Evolutionary conservation across 37 sponge, comb jelly and placozoan genomes (phyloP), one percentile per base, ranked within the genome.

Genomic region (Dysidea cf. avara): DNA sequence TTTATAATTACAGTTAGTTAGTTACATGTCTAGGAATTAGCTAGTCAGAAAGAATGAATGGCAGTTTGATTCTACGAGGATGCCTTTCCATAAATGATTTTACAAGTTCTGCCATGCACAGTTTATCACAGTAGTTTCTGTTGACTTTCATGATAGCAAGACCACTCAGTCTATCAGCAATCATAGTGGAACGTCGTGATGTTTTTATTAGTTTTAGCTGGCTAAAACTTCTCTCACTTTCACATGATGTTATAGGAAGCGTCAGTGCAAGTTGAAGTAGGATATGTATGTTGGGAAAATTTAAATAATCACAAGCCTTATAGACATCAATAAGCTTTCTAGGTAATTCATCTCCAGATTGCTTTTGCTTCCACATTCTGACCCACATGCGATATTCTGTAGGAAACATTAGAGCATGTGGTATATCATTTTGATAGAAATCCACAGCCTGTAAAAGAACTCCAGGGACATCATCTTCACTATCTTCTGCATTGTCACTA

Each of bases 311-410:
- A 68, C 69, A 68, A 47, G 51, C 69, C 46, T 51, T 68, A 29
- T 49, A 51, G 46, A 50, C 69, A 50, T 68, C 74, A 24, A 59
- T 46, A 43, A 72, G 74, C 61, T 58, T 59, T n/a, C 48, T 72
- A 56, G 40, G 74, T 43, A 43, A 43, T 43, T 43, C 46, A 43
- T 43, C 46, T 59, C 61, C 59, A 36, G 61, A 28, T 21, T 37
- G 50, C 17, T 57, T 22, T 22, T 63, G 53, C 20, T 36, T 69
- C 70, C 71, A 79, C 71, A 74, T 53, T 22, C 64, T 72, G n/a
- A 54, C 46, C 69, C 80, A 78, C 62, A 69, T 60, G 30, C 51
- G 49, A 61, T 79, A 79, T 39, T 79, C 71, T 57, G 64, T 79
- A 36, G 62, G 70, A 33, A 69, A 57, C 66, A 79, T 64, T 55